phyloP scores from a whole-genome alignment of 2,797 vertebrate genomes.

The Oreonectes daqikongensis region DNA sequence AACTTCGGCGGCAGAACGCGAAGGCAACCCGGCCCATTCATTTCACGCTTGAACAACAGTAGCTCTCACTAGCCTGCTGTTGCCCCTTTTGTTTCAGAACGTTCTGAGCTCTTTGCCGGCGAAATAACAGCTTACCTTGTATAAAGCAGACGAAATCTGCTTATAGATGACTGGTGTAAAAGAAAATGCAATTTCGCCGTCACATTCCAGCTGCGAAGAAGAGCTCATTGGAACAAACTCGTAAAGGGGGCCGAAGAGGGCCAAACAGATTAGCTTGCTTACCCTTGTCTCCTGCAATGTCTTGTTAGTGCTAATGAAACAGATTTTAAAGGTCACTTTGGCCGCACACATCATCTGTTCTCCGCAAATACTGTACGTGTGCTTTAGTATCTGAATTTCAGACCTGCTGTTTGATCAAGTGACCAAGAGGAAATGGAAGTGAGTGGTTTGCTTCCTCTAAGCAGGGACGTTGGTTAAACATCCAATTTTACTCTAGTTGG shows the following conservation, averaged over 20 bases:
- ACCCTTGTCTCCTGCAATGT: conserved; percentile 45
- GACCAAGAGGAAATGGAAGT: neutral
- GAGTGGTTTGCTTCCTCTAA: conserved; percentile 29
- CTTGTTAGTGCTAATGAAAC: conserved; percentile 54
- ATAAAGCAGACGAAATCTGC: conserved; percentile 49
- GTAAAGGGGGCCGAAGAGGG: conserved; percentile 13
- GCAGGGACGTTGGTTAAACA: conserved; percentile 51
- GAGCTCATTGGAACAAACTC: conserved; percentile 29
- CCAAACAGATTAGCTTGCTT: conserved; percentile 43
- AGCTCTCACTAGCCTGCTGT: conserved; percentile 44
- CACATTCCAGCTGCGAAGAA: conserved; percentile 45
- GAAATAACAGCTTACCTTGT: conserved; percentile 40
- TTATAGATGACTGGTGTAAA: conserved; percentile 38
- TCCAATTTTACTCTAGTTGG: conserved; percentile 50
- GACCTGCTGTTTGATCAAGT: conserved; percentile 46
- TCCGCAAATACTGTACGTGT: conserved; percentile 42
- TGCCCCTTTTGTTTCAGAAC: conserved; percentile 46
- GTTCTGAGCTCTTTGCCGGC: conserved; percentile 27
- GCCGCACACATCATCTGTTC: conserved; percentile 47
- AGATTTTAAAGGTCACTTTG: conserved; percentile 57
- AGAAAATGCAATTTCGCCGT: conserved; percentile 45
- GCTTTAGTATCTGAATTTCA: conserved; percentile 47
- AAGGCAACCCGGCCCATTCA: conserved; percentile 29
- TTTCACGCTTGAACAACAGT: conserved; percentile 43
- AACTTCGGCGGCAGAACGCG: conserved; percentile 61